Evolutionary conservation across 1,140 invertebrate species (phyloP).

Genomic region (Bombus turneri): DNA sequence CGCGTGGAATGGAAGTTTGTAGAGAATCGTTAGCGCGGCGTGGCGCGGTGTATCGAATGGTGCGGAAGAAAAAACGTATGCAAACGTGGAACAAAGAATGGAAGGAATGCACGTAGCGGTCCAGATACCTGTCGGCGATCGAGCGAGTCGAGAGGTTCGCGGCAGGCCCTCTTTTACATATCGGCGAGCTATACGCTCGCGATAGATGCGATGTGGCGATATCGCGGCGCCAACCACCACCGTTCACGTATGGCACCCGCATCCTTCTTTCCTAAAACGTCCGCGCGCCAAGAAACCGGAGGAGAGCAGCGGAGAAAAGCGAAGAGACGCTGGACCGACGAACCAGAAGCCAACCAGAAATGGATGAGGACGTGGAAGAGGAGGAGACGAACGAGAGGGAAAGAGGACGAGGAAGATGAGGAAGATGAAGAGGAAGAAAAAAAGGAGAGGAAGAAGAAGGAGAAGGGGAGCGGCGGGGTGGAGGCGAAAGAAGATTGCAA

Average conservation of each 20-base stretch:
- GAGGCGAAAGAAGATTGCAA: constrained; percentile 68
- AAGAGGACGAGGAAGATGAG: not conserved
- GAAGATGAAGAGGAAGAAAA: not conserved
- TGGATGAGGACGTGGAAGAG: constrained; percentile 26
- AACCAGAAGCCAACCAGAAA: constrained; percentile 1
- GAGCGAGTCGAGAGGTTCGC: constrained; percentile 21
- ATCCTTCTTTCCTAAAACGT: constrained; percentile 25
- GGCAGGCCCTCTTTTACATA: constrained; percentile 64
- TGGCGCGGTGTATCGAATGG: not conserved
- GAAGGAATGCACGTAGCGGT: constrained; percentile 12
- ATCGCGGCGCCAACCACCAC: constrained; percentile 60
- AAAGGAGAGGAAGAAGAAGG: not conserved
- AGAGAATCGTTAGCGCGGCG: not conserved
- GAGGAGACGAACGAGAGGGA: constrained; percentile 39
- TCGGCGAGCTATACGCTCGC: constrained; percentile 57
- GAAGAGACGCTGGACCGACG: not conserved
- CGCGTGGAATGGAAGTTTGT: not conserved
- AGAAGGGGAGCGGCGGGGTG: constrained; percentile 49
- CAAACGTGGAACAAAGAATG: constrained; percentile 30
- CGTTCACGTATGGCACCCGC: constrained; percentile 37
- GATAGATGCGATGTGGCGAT: constrained; percentile 68
- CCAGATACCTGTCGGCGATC: constrained; percentile 55
- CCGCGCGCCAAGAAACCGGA: not conserved
- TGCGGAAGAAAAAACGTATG: constrained; percentile 8
- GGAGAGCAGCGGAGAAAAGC: not conserved